These are phyloP conservation scores for Hermetia illucens DNA, from an alignment of 1,140 invertebrate genomes.

Conservation along the genomic window DNA sequence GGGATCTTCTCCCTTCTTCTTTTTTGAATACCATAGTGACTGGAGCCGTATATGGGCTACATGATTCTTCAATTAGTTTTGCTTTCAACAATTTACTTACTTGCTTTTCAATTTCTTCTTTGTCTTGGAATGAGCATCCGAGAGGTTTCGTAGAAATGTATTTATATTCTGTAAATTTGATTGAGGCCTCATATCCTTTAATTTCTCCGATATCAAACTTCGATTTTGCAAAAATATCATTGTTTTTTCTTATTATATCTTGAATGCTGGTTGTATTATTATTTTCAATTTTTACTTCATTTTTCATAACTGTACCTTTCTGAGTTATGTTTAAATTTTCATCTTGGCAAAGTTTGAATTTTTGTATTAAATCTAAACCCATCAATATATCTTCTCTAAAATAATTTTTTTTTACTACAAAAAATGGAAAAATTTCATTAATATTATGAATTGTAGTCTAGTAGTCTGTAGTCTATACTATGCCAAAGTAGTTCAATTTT, in stretches of 20 bases:
- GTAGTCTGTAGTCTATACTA: not conserved
- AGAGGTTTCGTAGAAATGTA: slow-evolving; percentile 24
- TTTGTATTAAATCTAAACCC: slow-evolving; percentile 6
- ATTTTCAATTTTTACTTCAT: slow-evolving; percentile 20
- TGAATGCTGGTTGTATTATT: slow-evolving; percentile 14
- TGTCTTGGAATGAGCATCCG: slow-evolving; percentile 21
- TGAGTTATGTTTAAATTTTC: slow-evolving; percentile 7
- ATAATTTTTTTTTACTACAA: not conserved
- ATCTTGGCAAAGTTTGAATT: slow-evolving; percentile 8
- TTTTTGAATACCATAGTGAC: slow-evolving; percentile 25
- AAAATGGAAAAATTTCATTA: not conserved
- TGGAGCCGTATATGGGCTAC: slow-evolving; percentile 25
- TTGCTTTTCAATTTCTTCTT: slow-evolving; percentile 25
- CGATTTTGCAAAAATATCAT: slow-evolving; percentile 24
- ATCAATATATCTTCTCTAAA: slow-evolving; percentile 3
- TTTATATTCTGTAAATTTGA: slow-evolving; percentile 22
- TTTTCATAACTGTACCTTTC: not conserved
- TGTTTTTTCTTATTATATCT: slow-evolving; percentile 17
- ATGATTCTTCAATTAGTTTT: slow-evolving; percentile 25
- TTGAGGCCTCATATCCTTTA: slow-evolving; percentile 13
- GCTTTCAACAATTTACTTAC: slow-evolving; percentile 21
- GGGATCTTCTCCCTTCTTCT: slow-evolving; percentile 19
- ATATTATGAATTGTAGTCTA: slow-evolving; percentile 8
- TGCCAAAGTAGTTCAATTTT: slow-evolving; percentile 1
- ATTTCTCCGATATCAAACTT: slow-evolving; percentile 20